Evolutionary conservation across 2,797 vertebrate species (phyloP), one percentile per base, ranked within the genome.

Genomic region (Sebastes nivosus): DNA sequence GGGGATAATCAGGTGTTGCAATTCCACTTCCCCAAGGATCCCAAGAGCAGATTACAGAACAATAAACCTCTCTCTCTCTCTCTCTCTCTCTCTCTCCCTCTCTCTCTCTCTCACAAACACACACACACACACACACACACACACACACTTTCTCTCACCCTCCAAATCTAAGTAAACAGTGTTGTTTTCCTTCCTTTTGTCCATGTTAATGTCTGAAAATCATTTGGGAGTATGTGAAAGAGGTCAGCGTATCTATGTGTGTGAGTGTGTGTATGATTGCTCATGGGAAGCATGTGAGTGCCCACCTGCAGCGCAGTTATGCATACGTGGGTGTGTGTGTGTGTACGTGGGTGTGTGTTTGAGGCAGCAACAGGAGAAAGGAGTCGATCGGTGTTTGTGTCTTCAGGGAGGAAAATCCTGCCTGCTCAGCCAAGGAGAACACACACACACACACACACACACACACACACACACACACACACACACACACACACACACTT

Each of bases 1-100:
- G 4, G 76, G 82, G 82, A 89, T 92, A 92, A 94, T 93, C 88
- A 90, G 85, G 84, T 92, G 85, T 77, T 89, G 61, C 84, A 88
- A 86, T 90, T 90, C 80, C 36, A 77, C 81, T 85, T 87, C 87
- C 85, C 80, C 22, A 24, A 88, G 86, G 84, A 91, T 68, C 72
- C 70, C 29, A 25, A 42, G 52, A 85, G 77, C 79, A 90, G 78
- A 90, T 90, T 81, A 85, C 79, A 84, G 72, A 90, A 89, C 87
- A 88, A 79, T 76, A 85, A 67, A 12, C 66, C 42, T 12, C 11
- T 25, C 29, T 64, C 52, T 46, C 52, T 10, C 58, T 36, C 36
- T 5, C 4, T 36, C 12, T 36, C 34, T 36, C 34, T 36, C 11
- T 36, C 34, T 36, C 10, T 12, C 10, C 4, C 32, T 32, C 32